Evolutionary conservation across 2,888 invertebrate species (phyloP), one percentile per base, ranked within the genome.

Genomic region (Phengaris alcon): DNA sequence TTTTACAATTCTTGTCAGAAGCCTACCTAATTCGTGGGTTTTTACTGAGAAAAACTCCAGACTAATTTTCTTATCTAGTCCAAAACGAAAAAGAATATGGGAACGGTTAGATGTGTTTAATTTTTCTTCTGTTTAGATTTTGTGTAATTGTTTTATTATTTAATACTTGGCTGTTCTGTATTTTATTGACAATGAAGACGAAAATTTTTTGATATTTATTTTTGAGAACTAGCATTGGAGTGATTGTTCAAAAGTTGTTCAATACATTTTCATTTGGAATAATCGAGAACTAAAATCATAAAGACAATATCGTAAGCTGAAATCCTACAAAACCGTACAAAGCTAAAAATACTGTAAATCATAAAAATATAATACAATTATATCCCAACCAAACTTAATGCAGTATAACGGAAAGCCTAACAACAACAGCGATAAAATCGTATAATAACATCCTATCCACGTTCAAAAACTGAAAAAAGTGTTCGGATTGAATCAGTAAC

Each of bases 401-500:
- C 4, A 35, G 4, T 64, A 52, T 13, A 22, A 35, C 54, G 22
- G 54, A 52, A 70, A 69, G n/a, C 35, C 54, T 54, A 72, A 72
- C 52, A 52, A 72, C 22, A 52, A 72, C 22, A 22, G 52, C 52
- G 22, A 35, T 35, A 72, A 54, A 54, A 72, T 72, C 22, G 54
- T 54, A 54, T 54, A 72, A 72, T 54, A 72, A 72, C 72, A 22
- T 72, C 52, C 35, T 72, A 72, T 72, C 51, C 70, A 35, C 54
- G 54, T 52, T 51, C 52, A 15, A 52, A 52, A 54, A 7, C 51
- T 52, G 52, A 72, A 72, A 69, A 72, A 72, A 72, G 54, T 72
- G 72, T 72, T 72, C 52, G 72, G 72, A 72, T 72, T 72, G 52
- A 72, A 72, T 72, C 72, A 72, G 72, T 72, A 72, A 72, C 72